phyloP scores from a whole-genome alignment of 2,888 invertebrate species.

The Octonoba sinensis region DNA sequence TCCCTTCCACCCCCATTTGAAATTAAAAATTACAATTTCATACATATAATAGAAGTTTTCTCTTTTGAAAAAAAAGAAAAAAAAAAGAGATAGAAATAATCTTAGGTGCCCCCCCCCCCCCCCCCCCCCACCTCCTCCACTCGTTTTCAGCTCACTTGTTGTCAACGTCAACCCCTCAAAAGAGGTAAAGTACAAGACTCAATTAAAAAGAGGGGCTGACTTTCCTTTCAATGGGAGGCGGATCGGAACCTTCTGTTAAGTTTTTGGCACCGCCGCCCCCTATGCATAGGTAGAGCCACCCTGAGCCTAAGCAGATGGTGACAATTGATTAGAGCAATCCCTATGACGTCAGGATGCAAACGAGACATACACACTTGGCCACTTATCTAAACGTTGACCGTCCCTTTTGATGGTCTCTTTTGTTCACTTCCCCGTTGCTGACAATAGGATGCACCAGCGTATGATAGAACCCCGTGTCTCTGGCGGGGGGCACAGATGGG shows the following conservation, averaged over 20 bases:
- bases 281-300: slow-evolving; percentile 4
- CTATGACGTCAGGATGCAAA: slow-evolving; percentile 50
- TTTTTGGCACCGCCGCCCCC: slow-evolving; percentile 34
- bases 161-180: too few relatives aligned
- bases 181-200: too few relatives aligned
- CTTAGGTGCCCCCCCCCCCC: slow-evolving; percentile 18
- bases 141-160: too few relatives aligned
- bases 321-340: slow-evolving; percentile 59
- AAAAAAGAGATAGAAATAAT: neutral
- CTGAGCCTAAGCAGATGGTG: slow-evolving; percentile 63
- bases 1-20: too few relatives aligned
- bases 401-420: slow-evolving; percentile 48
- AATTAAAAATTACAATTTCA: too few relatives aligned
- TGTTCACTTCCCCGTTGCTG: slow-evolving; percentile 26
- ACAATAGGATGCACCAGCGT: slow-evolving; percentile 55
- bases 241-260: slow-evolving; percentile 50
- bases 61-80: too few relatives aligned
- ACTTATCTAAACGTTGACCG: slow-evolving; percentile 53
- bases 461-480: slow-evolving; percentile 24
- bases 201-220: too few relatives aligned
- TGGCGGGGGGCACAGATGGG: slow-evolving; percentile 41
- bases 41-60: too few relatives aligned
- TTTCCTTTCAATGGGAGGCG: too few relatives aligned
- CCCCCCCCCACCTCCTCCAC: too few relatives aligned
- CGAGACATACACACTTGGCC: slow-evolving; percentile 53